Evolutionary conservation across 2,888 invertebrate species (phyloP).

Genomic region (Alcis repandata): DNA sequence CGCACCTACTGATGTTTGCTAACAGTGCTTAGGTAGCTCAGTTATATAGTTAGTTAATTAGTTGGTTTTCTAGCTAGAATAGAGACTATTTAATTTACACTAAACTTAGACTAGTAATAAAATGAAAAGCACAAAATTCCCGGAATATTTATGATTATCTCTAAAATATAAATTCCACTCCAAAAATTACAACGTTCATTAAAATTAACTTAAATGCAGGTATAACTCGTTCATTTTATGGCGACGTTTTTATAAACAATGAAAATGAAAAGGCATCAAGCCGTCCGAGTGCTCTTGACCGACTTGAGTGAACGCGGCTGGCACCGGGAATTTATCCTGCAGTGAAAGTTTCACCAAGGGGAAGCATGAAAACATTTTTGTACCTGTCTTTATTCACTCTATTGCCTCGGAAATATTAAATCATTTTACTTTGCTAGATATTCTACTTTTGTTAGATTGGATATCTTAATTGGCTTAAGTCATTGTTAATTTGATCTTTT

Average conservation of each 20-base stretch:
- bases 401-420: conserved; percentile 12
- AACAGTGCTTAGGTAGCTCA: neutral
- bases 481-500: too few species aligned
- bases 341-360: conserved; percentile 49
- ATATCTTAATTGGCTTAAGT: too few species aligned
- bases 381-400: conserved; percentile 15
- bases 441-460: too few species aligned
- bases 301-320: conserved; percentile 56
- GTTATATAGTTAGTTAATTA: neutral
- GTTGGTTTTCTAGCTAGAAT: neutral
- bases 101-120: neutral
- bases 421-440: neutral
- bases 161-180: neutral
- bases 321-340: conserved; percentile 51
- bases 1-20: neutral
- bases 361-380: conserved; percentile 43
- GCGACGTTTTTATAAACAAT: conserved; percentile 58
- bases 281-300: conserved; percentile 58
- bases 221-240: conserved; percentile 21
- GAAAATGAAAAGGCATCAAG: conserved; percentile 64
- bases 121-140: too few species aligned
- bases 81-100: neutral
- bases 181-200: conserved; percentile 6
- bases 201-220: conserved; percentile 23
- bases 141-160: neutral